Evolutionary conservation across 2,888 invertebrate species (phyloP), one percentile per base, ranked within the genome.

Genomic region (Hedychridium roseum): DNA sequence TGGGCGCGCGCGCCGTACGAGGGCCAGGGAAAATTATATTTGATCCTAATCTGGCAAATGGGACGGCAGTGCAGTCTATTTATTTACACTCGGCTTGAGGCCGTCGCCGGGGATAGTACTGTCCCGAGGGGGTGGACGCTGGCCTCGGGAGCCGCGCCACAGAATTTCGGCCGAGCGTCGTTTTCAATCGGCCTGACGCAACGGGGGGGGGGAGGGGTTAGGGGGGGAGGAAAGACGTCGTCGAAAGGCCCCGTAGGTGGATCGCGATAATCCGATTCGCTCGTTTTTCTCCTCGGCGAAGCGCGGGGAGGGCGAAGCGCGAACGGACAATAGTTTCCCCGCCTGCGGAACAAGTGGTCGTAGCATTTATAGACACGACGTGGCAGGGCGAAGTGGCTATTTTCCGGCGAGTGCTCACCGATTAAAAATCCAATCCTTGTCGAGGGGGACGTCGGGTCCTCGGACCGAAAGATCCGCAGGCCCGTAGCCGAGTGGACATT

Each of bases 331-430:
- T 66, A 59, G 54, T 62, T 68, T 55, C 54, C 47, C 67, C 39
- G 38, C 46, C 51, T 51, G 49, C 59, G 60, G 57, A 70, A 74
- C 73, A 73, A 73, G 74, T 67, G 73, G 71, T 69, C 69, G 71
- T 42, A 62, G 66, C 68, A 71, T 66, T 76, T 72, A 64, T 72
- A 71, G 71, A 72, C 67, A 64, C 72, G 68, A 55, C 62, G 64
- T 61, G 69, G 69, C 63, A 55, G 66, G 64, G 68, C 72, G 67
- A 71, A 78, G 75, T 78, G 78, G 78, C 76, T 78, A 78, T 78
- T 78, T 78, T 78, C 76, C 78, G 71, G 68, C 76, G 74, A 76
- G 68, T 77, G 77, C 74, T 66, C 74, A 65, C 71, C 76, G 78
- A 78, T 78, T 78, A 77, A 78, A 76, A 77, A 77, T 76, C 74